Evolutionary conservation across 2,797 vertebrate genomes (phyloP), one percentile per base, ranked within the genome.

Genomic region (Nannoperca australis): DNA sequence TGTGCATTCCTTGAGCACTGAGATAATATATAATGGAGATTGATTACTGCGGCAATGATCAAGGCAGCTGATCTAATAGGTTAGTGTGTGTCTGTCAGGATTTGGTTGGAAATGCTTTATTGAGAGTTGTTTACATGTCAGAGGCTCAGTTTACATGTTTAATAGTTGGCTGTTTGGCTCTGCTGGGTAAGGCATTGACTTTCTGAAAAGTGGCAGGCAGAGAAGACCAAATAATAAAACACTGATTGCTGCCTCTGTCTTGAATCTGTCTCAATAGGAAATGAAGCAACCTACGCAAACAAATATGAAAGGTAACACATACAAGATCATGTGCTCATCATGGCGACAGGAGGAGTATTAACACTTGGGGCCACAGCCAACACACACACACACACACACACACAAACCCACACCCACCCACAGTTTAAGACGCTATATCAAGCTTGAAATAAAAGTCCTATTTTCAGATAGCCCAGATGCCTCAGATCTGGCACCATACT

Each of bases 391-490:
- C 32, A 38, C 53, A 55, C 56, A 36, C 55, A 27, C 40, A 51
- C 30, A 2, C 55, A 2, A 61, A 59, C 60, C 24, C 17, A 64
- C 55, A 13, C 34, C 10, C 55, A 64, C 20, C 14, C 24, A 47
- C 27, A 27, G 71, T 64, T 38, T 75, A 62, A 34, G 51, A 74
- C 66, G 62, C 58, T 78, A 75, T 75, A 78, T 92, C 74, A 76
- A 69, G 75, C 54, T 58, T 0, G 2, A 86, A 81, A 90, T 87
- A 78, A 84, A 84, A 76, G 76, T 65, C 20, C 42, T 61, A 69
- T 70, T 86, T 72, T 59, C 34, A 70, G 87, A 91, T 90, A 91
- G 88, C 82, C 78, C 58, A 70, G 76, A 81, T 81, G 79, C 56
- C 79, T 87, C 76, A 59, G 76, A 85, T 87, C 50, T 65, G 77